Evolutionary conservation across 2,888 invertebrate genomes (phyloP), one percentile per base, ranked within the genome.

Genomic region (Anagyrus pseudococci): DNA sequence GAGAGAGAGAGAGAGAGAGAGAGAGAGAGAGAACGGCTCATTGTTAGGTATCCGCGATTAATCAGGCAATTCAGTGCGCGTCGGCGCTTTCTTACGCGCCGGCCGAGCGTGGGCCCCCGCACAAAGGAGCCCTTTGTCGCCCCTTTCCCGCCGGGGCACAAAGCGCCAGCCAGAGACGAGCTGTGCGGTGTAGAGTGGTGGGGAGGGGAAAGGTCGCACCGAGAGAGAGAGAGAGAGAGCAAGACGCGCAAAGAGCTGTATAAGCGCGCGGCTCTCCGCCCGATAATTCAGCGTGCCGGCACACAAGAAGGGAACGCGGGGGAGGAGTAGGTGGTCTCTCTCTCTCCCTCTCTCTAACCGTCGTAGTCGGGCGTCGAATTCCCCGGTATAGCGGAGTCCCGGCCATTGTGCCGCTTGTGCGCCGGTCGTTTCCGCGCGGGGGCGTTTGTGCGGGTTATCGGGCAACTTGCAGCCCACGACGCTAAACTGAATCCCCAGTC

Each of bases 401-500:
- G 33, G 23, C n/a, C 46, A 46, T 46, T 19, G 25, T 7, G 44
- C 26, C 47, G 54, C 54, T 54, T 54, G 60, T 54, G 33, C 54
- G 43, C 13, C 13, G 46, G 50, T 26, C 43, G 50, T 60, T 60
- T 48, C 60, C 54, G 40, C 53, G 58, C 33, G 29, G 10, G 29
- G n/a, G 25, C 43, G 19, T 7, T 19, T 8, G 44, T 6, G 17
- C 40, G 47, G 49, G 57, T 62, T 57, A 57, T 57, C 64, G 66
- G 53, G 61, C 58, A 65, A 63, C 49, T 62, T 62, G 64, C 66
- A 58, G 56, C 60, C n/a, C 20, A 17, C 17, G 19, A 1, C n/a
- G 48, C 54, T 60, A 60, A 60, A 60, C 54, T 54, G 54, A 54
- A 60, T 55, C 48, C 54, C 47, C 47, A 26, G 29, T 41, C 29